Evolutionary conservation across 1,140 invertebrate species (phyloP), one percentile per base, ranked within the genome.

Genomic region (Ceratoteleas bidentatus): DNA sequence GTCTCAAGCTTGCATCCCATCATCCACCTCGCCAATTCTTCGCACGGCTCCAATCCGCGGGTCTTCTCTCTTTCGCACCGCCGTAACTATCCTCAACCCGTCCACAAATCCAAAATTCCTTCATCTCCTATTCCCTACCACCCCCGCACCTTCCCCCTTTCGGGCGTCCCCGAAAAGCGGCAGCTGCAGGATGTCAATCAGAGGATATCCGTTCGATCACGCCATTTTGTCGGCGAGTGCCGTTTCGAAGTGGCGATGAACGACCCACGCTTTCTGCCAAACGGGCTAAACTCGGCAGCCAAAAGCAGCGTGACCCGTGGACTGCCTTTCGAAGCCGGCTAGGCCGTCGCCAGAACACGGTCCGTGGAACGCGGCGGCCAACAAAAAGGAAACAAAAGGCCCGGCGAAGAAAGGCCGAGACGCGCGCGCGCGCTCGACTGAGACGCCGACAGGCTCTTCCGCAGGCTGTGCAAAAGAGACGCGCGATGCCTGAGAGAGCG

Each of bases 141-240:
- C n/a, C n/a, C n/a, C n/a, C n/a, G n/a, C n/a, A n/a, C n/a, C n/a
- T n/a, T n/a, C n/a, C n/a, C n/a, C n/a, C n/a, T n/a, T n/a, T n/a
- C n/a, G n/a, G n/a, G n/a, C n/a, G n/a, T n/a, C n/a, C 24, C 24
- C 24, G 4, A 32, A 36, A 32, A 65, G 75, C 32, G 40, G 16
- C 54, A 38, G 47, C 32, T 47, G 62, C n/a, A 33, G 69, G 50
- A 75, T 70, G 78, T 81, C 78, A 81, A 70, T 76, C 68, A 69
- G 62, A 75, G 56, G 60, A 66, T 61, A 80, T 65, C 60, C 69
- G 61, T 78, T 78, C 74, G 81, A 74, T 81, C 81, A 49, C 81
- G 84, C 84, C 84, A 85, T 85, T 82, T 85, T 85, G 84, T 82
- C 84, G 84, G 84, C 68, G 69, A 76, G 81, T 82, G 61, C 73